A percentile compares a stretch with the other conserved stretches of the same genome.
Evolutionary conservation across 2,888 invertebrate species (phyloP).

Genomic region (Brachynemurus nebulosus): DNA sequence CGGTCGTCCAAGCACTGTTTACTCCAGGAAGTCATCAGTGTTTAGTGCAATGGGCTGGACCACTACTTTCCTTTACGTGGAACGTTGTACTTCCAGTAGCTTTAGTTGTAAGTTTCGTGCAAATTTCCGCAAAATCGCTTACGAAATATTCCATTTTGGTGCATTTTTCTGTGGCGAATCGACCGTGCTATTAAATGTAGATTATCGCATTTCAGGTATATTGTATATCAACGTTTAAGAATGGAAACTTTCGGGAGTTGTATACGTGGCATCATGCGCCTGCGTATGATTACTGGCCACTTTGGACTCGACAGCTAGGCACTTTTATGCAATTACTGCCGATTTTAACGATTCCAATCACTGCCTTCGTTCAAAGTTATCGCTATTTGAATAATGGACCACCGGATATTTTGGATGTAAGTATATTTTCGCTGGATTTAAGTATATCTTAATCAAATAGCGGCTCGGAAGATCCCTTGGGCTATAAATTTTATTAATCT

Average conservation of each 20-base stretch:
- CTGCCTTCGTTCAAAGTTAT: slow-evolving; percentile 57
- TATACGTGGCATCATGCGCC: slow-evolving; percentile 48
- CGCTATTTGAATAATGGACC: slow-evolving; percentile 70
- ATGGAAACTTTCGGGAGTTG: slow-evolving; percentile 49
- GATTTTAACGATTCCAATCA: slow-evolving; percentile 55
- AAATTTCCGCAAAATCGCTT: too few relatives aligned
- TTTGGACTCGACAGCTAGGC: slow-evolving; percentile 67
- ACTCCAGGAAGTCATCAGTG: slow-evolving; percentile 34
- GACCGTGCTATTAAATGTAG: background rate
- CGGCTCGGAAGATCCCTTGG: background rate
- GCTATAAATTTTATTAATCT: background rate
- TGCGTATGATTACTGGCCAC: slow-evolving; percentile 57
- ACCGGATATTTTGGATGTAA: slow-evolving; percentile 76
- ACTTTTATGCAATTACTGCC: slow-evolving; percentile 64
- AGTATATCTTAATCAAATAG: too few relatives aligned
- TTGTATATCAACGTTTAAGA: slow-evolving; percentile 57
- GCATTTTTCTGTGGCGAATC: too few relatives aligned
- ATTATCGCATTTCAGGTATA: slow-evolving; percentile 33
- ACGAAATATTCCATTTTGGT: too few relatives aligned
- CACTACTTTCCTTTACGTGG: slow-evolving; percentile 72
- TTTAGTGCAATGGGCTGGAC: slow-evolving; percentile 44
- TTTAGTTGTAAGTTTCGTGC: slow-evolving; percentile 52
- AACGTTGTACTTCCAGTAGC: slow-evolving; percentile 74
- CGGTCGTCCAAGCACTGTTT: slow-evolving; percentile 46
- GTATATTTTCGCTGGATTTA: slow-evolving; percentile 24